phyloP scores from a whole-genome alignment of 2,797 vertebrate genomes.

The Phrynocephalus guinanensis region DNA sequence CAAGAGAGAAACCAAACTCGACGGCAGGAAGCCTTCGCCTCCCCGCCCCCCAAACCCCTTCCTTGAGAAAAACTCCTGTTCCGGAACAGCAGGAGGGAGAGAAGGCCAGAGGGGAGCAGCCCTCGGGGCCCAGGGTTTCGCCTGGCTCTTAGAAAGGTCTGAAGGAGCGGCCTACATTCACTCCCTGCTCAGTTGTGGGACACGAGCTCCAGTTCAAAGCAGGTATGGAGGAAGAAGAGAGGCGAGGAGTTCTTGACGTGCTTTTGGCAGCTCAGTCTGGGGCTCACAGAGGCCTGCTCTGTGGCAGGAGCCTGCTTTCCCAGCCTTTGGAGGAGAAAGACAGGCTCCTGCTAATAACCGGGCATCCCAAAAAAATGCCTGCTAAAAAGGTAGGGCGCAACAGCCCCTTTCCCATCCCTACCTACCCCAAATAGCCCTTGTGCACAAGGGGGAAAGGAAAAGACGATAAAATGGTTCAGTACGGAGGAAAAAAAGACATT shows the following conservation, averaged over 20 bases:
- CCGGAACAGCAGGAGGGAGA: not conserved
- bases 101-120: not conserved
- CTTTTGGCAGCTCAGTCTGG: not conserved
- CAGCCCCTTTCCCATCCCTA: slow-evolving; percentile 60
- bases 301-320: not conserved
- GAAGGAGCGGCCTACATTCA: slow-evolving; percentile 11
- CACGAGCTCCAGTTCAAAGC: not conserved
- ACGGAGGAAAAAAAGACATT: not conserved
- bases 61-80: not conserved
- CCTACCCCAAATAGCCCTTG: slow-evolving; percentile 58
- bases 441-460: slow-evolving; percentile 8
- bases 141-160: not conserved
- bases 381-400: slow-evolving; percentile 7
- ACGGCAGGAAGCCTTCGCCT: too few relatives aligned
- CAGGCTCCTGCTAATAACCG: slow-evolving; percentile 6
- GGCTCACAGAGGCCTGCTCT: slow-evolving; percentile 18
- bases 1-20: slow-evolving; percentile 1
- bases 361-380: not conserved
- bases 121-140: not conserved
- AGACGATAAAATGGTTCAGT: not conserved
- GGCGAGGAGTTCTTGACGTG: not conserved
- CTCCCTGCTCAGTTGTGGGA: not conserved
- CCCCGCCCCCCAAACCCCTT: not conserved
- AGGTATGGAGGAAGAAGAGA: not conserved
- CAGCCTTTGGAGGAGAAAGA: not conserved